Base-by-base conservation (phyloP, 2,797 vertebrate genomes). In the Myiothlypis coronata region DNA sequence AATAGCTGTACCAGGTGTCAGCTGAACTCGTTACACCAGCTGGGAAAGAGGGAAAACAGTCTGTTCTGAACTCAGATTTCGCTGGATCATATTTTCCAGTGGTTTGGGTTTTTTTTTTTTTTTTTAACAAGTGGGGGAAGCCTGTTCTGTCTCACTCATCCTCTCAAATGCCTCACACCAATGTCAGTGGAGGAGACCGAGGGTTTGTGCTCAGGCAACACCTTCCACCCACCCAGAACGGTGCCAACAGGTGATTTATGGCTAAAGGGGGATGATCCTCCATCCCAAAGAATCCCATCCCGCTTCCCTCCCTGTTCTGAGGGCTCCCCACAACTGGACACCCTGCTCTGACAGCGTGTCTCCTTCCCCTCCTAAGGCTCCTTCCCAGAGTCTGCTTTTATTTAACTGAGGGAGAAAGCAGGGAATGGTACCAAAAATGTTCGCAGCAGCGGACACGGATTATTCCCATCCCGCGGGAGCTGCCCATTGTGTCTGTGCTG, bases 281-380 rank as follows among this genome's bases (percentile, higher is more conserved):
- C 18, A 2, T 41, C 53, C 47, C 3, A 2, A 34, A 11, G 32
- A 23, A 35, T 10, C 57, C 86, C 17, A 0, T 43, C 52, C 70
- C 0, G 0, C 34, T 74, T 56, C 43, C 20, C 11, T 16, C 2
- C 39, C 30, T 23, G 3, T 34, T 39, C 89, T 1, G 0, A 30
- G 68, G 32, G 26, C 43, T 53, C 28, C 79, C 39, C 47, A 3
- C 32, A 3, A 1, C 37, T 1, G n/a, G 11, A 23, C 12, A 3
- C 28, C 49, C 7, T 0, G 0, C 8, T 8, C 47, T 5, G 28
- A 11, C 1, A 0, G 52, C 24, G 0, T 13, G 74, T 34, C 39
- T 30, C 49, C 30, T 75, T 68, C 53, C 65, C 44, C 16, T 63
- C 49, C 50, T 8, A 2, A 8, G 4, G 41, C 78, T 89, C 5